Conservation (phyloP, 2,797 vertebrate genomes). For the Gambusia yucatana region DNA sequence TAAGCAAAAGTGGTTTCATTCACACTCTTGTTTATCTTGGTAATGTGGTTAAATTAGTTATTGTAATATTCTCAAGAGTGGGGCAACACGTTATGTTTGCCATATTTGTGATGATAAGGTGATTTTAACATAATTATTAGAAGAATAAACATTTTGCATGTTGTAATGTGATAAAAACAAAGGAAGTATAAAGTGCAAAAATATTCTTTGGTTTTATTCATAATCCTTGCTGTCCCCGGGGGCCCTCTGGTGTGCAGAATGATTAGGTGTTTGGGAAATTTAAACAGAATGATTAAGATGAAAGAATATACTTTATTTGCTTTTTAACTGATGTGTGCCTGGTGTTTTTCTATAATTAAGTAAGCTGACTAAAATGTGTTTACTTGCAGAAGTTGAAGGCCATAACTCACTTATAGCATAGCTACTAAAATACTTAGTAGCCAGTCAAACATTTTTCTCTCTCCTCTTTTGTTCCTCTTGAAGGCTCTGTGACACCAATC, state of each 20-base stretch:
- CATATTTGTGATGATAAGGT: no score
- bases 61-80: neutral
- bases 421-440: neutral
- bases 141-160: no score
- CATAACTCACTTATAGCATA: neutral
- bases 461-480: constrained; percentile 7
- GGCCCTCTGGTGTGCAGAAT: neutral
- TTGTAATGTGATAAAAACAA: no score
- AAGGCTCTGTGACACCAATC: constrained; percentile 85
- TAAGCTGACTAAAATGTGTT: neutral
- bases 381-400: neutral
- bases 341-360: neutral
- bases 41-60: neutral
- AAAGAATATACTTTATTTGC: neutral
- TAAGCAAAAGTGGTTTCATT: neutral
- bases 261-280: neutral
- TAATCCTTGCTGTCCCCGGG: no score
- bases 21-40: neutral
- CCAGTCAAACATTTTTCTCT: neutral
- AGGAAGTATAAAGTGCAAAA: no score
- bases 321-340: neutral
- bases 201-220: no score
- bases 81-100: neutral
- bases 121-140: no score
- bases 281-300: no score